Evolutionary conservation across 2,888 invertebrate species (phyloP).

Genomic region (Ophion obscuratus): DNA sequence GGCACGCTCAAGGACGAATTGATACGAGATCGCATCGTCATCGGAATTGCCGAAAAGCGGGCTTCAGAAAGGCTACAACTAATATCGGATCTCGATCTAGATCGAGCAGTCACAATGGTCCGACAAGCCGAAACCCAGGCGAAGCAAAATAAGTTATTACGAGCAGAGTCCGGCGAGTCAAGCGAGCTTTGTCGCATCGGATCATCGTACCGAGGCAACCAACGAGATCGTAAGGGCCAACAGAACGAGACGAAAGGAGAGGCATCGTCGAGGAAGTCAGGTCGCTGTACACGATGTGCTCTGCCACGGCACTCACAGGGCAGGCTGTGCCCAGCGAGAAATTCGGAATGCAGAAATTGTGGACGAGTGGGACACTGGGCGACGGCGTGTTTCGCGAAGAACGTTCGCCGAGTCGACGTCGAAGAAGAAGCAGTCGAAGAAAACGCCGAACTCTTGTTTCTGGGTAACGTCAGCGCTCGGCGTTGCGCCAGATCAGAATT

Average conservation of each 20-base stretch:
- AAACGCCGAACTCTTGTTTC: background rate
- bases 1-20: slow-evolving; percentile 69
- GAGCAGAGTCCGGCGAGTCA: slow-evolving; percentile 33
- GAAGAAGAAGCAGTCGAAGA: slow-evolving; percentile 4
- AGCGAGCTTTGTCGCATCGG: slow-evolving; percentile 25
- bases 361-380: slow-evolving; percentile 68
- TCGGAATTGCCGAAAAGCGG: slow-evolving; percentile 69
- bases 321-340: slow-evolving; percentile 64
- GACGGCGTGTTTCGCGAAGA: slow-evolving; percentile 63
- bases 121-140: slow-evolving; percentile 64
- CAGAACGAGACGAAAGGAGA: background rate
- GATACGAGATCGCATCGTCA: slow-evolving; percentile 73
- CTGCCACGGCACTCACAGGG: slow-evolving; percentile 19
- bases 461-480: slow-evolving; percentile 5
- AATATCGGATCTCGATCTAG: slow-evolving; percentile 63
- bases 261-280: background rate
- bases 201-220: slow-evolving; percentile 10
- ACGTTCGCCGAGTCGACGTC: slow-evolving; percentile 10
- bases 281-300: slow-evolving; percentile 43
- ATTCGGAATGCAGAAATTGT: slow-evolving; percentile 65
- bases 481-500: background rate
- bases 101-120: slow-evolving; percentile 63
- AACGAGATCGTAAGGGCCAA: background rate
- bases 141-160: slow-evolving; percentile 54
- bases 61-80: slow-evolving; percentile 70